These are phyloP conservation scores for Odocoileus virginianus DNA, from an alignment of 2,113 vertebrate genomes.

Conservation along the genomic window DNA sequence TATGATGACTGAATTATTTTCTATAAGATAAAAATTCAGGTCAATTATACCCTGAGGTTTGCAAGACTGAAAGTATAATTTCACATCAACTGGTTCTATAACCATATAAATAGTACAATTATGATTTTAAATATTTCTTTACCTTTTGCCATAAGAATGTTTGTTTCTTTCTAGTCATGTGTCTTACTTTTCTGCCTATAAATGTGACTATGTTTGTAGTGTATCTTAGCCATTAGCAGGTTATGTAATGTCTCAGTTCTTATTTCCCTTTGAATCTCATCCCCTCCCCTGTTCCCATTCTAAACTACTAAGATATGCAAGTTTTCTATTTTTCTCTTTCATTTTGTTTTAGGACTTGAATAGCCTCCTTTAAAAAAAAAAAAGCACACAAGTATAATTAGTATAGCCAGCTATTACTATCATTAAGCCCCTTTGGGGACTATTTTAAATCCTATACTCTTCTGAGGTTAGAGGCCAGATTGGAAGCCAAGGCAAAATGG, in stretches of 20 bases:
- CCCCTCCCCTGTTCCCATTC: background rate
- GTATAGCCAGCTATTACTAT: background rate
- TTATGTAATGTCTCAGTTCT: background rate
- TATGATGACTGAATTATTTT: background rate
- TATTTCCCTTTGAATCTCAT: background rate
- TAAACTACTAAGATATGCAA: background rate
- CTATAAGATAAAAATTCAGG: slow-evolving; percentile 12
- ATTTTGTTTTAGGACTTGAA: slow-evolving; percentile 2
- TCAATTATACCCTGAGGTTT: background rate
- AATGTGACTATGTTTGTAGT: background rate
- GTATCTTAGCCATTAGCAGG: background rate
- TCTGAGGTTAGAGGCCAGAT: background rate
- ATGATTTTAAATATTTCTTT: slow-evolving; percentile 6
- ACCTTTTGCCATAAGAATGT: background rate
- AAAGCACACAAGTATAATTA: background rate
- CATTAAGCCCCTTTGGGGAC: background rate
- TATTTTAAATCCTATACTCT: background rate
- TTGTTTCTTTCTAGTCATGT: background rate
- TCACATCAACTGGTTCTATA: background rate
- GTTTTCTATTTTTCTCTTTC: background rate
- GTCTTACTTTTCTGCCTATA: background rate
- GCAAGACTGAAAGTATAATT: slow-evolving; percentile 3
- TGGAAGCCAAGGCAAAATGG: background rate
- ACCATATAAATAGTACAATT: background rate
- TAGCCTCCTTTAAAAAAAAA: background rate